Conservation (phyloP, 2,888 invertebrate species). For the Cenopis cana region DNA sequence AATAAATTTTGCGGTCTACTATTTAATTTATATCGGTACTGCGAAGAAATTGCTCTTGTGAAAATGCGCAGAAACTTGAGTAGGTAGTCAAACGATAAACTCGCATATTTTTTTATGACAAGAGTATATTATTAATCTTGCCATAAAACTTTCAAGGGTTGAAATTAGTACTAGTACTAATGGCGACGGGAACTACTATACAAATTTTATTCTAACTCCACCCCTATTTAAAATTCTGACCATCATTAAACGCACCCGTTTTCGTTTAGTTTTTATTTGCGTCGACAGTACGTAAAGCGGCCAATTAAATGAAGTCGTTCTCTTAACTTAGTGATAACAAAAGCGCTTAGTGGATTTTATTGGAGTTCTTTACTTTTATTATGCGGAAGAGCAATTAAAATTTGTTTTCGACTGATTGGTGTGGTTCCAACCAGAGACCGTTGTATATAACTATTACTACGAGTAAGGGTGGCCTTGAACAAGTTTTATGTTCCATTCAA, state of each 20-base stretch:
- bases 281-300: neutral
- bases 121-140: no score
- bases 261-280: slow-evolving; percentile 11
- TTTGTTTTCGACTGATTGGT: neutral
- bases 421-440: neutral
- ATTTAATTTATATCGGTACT: no score
- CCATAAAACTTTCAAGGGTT: slow-evolving; percentile 21
- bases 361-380: slow-evolving; percentile 16
- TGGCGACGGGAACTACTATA: slow-evolving; percentile 21
- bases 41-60: neutral
- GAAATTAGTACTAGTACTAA: slow-evolving; percentile 27
- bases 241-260: slow-evolving; percentile 14
- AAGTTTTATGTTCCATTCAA: slow-evolving; percentile 16
- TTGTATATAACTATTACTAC: neutral
- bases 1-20: neutral
- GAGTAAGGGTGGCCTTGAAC: neutral
- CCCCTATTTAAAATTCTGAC: neutral
- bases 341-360: slow-evolving; percentile 8
- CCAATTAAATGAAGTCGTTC: slow-evolving; percentile 13
- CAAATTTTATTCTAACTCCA: slow-evolving; percentile 11
- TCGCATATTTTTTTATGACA: no score
- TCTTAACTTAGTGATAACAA: neutral
- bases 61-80: neutral
- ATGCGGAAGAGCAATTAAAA: slow-evolving; percentile 11
- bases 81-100: slow-evolving; percentile 25